These are phyloP conservation scores for Drosophila peninsularis DNA, from an alignment of 2,888 invertebrate species.

Conservation along the genomic window DNA sequence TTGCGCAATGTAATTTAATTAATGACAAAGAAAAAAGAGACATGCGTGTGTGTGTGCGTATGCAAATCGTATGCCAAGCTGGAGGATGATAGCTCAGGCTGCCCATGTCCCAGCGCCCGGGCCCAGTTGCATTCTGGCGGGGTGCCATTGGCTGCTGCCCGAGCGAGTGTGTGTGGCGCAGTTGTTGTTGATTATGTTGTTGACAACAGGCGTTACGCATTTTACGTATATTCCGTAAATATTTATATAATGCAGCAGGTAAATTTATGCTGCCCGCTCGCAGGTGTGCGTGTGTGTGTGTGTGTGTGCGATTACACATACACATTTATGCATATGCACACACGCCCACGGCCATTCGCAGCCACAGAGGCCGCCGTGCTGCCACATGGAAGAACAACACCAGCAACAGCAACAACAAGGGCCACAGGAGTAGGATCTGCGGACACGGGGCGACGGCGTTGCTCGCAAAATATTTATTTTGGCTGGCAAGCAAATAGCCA, in stretches of 20 bases:
- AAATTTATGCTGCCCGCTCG: conserved; percentile 47
- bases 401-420: background rate
- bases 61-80: conserved; percentile 16
- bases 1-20: conserved; percentile 83
- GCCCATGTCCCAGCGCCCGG: conserved; percentile 5
- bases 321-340: conserved; percentile 52
- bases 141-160: conserved; percentile 48
- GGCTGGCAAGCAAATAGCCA: conserved; percentile 72
- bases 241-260: conserved; percentile 82
- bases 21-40: conserved; percentile 68
- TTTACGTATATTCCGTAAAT: conserved; percentile 81
- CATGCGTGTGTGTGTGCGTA: background rate
- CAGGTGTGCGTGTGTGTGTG: conserved; percentile 20
- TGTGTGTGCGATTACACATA: conserved; percentile 26
- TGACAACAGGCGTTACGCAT: conserved; percentile 83
- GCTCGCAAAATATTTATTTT: conserved; percentile 78
- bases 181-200: conserved; percentile 81
- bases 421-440: conserved; percentile 12
- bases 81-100: conserved; percentile 14
- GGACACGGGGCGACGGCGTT: conserved; percentile 30
- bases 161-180: conserved; percentile 24
- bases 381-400: conserved; percentile 14
- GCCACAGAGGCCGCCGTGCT: conserved; percentile 24
- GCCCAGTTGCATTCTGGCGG: conserved; percentile 15
- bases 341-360: conserved; percentile 55